A percentile compares a stretch with the other conserved stretches of the same genome.
Conservation (phyloP, 2,797 vertebrate genomes). For the Lepus townsendii region DNA sequence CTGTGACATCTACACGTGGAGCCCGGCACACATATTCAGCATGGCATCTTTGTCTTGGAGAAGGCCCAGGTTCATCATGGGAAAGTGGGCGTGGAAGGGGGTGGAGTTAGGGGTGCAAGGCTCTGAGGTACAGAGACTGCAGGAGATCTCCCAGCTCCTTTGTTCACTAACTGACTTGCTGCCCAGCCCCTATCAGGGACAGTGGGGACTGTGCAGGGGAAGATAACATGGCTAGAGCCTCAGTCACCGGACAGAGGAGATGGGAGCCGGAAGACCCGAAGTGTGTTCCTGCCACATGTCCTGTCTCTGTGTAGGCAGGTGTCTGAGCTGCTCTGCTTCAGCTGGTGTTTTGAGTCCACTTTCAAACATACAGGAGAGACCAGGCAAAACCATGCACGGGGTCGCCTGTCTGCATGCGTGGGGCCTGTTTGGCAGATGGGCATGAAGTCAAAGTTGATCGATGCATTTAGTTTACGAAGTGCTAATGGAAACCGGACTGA, state of each 20-base stretch:
- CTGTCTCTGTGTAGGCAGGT: too few species aligned
- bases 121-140: too few species aligned
- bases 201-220: neutral
- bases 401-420: neutral
- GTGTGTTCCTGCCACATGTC: neutral
- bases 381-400: neutral
- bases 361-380: neutral
- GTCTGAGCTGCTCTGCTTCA: conserved; percentile 7
- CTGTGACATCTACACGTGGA: too few species aligned
- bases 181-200: too few species aligned
- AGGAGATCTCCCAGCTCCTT: too few species aligned
- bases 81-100: too few species aligned
- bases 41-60: too few species aligned
- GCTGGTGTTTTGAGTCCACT: neutral
- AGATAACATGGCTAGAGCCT: neutral
- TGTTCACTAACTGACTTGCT: too few species aligned
- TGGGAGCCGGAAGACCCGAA: neutral
- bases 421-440: neutral
- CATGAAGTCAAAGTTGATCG: neutral
- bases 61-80: too few species aligned
- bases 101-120: too few species aligned
- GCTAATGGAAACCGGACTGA: neutral
- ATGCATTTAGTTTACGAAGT: neutral
- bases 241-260: neutral
- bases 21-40: too few species aligned